A percentile compares a stretch with the other conserved stretches of the same genome.
phyloP scores from a whole-genome alignment of 2,113 vertebrate species.

The Erpornis zantholeuca region DNA sequence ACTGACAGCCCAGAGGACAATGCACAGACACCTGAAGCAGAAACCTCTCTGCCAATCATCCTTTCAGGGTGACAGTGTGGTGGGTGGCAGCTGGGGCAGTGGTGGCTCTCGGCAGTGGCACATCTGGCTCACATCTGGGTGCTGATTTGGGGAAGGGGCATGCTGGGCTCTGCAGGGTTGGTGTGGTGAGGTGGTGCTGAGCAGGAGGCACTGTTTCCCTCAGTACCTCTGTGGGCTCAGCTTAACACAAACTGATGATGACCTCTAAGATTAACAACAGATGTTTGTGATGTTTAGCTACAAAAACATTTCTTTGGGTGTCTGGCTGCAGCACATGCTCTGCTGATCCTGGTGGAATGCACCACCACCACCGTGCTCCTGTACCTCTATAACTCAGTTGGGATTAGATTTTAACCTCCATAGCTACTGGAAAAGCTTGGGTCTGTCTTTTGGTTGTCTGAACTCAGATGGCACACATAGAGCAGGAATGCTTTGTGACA shows the following conservation, averaged over 20 bases:
- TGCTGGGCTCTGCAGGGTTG: neutral
- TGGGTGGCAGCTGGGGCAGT: neutral
- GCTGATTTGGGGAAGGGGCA: neutral
- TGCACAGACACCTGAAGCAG: neutral
- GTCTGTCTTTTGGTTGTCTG: neutral
- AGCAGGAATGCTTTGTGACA: neutral
- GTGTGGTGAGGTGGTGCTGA: neutral
- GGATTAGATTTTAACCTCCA: neutral
- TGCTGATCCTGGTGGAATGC: neutral
- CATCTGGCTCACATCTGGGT: neutral
- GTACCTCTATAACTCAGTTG: neutral
- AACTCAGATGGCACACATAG: neutral
- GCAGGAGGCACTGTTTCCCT: neutral
- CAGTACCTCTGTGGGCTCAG: neutral
- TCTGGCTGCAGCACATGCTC: rapidly evolving
- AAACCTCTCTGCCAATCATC: neutral
- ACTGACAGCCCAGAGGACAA: neutral
- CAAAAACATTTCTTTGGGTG: neutral
- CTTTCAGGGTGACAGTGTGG: neutral
- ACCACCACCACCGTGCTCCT: rapidly evolving
- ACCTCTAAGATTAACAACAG: neutral
- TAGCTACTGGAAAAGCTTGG: neutral
- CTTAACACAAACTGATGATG: neutral
- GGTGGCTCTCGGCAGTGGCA: neutral
- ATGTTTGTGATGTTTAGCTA: neutral